phyloP scores from a whole-genome alignment of 2,888 invertebrate genomes.

The Apoderus coryli region DNA sequence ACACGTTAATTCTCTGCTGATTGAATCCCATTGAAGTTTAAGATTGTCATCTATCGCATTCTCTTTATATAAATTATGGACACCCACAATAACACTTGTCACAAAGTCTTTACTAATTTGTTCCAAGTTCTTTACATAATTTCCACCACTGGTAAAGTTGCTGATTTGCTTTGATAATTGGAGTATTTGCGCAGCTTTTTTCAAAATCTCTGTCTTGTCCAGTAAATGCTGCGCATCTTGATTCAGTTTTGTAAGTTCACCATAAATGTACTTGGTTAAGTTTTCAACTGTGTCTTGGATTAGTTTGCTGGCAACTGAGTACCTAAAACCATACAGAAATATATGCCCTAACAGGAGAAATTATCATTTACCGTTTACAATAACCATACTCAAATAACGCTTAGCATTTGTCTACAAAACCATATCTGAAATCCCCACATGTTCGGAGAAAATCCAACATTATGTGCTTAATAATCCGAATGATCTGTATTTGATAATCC shows the following conservation, averaged over 20 bases:
- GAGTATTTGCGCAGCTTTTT: slow-evolving; percentile 34
- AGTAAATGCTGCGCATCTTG: slow-evolving; percentile 36
- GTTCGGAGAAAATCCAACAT: too few relatives aligned
- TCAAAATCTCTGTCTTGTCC: slow-evolving; percentile 38
- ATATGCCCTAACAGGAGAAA: too few relatives aligned
- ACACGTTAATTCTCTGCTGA: slow-evolving; percentile 44
- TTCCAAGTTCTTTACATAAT: slow-evolving; percentile 36
- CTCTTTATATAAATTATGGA: slow-evolving; percentile 48
- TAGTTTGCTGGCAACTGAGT: slow-evolving; percentile 48
- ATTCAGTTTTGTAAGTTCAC: slow-evolving; percentile 41
- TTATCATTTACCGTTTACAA: too few relatives aligned
- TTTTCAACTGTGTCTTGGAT: slow-evolving; percentile 57
- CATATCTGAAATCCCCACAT: too few relatives aligned
- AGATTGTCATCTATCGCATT: slow-evolving; percentile 41
- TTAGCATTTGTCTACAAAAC: too few relatives aligned
- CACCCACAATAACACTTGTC: slow-evolving; percentile 43
- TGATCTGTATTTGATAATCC: too few relatives aligned
- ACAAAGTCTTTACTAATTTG: slow-evolving; percentile 40
- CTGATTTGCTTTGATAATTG: slow-evolving; percentile 27
- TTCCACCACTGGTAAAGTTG: slow-evolving; percentile 23
- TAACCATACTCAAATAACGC: too few relatives aligned
- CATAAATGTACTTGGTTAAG: slow-evolving; percentile 52
- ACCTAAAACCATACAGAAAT: too few relatives aligned
- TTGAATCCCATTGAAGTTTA: slow-evolving; percentile 49
- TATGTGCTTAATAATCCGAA: too few relatives aligned